Base-by-base conservation (phyloP, 2,888 invertebrate genomes). In the Limnephilus lunatus region DNA sequence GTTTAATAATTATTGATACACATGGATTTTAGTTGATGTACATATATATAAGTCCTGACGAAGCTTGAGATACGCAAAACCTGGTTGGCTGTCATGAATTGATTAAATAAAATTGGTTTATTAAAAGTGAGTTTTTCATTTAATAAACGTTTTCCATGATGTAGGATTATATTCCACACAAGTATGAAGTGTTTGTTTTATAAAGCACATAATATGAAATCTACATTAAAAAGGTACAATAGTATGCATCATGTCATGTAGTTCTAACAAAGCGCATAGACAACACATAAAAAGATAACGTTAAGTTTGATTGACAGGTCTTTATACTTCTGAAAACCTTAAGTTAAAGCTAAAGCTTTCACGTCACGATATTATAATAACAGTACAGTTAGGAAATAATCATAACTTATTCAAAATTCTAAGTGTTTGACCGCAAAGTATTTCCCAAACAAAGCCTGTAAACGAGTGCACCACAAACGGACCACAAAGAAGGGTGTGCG, bases 381-480 rank as follows among this genome's bases (percentile, higher is more conserved):
- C 9, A 2, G 68, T 25, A 68, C 68, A 68, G 68, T 68, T 68
- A 68, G 68, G 68, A 68, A 68, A n/a, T 68, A 53, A 53, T 48
- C 19, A 68, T 68, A n/a, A n/a, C 68, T 68, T 68, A 25, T 68
- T n/a, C 25, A 9, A 68, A 68, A 9, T n/a, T 68, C 25, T 25
- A 68, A 68, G 68, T 68, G 68, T 68, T 83, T 83, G 35, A 83
- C 83, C 83, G 83, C 83, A 83, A n/a, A 83, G 83, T 25, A 83
- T 83, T n/a, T 35, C 12, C 31, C 83, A 83, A 83, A 83, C 83
- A 35, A 14, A 14, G 82, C 82, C 15, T 19, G 15, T 82, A 82
- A 82, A 82, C 32, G 82, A 82, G 30, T 31, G 82, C 31, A 82
- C 82, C 82, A 82, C 82, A 82, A 31, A 31, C 82, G 9, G 82